A percentile compares a stretch with the other conserved stretches of the same genome.
Evolutionary conservation across 2,888 invertebrate genomes (phyloP).

Genomic region (Chorisops tibialis): DNA sequence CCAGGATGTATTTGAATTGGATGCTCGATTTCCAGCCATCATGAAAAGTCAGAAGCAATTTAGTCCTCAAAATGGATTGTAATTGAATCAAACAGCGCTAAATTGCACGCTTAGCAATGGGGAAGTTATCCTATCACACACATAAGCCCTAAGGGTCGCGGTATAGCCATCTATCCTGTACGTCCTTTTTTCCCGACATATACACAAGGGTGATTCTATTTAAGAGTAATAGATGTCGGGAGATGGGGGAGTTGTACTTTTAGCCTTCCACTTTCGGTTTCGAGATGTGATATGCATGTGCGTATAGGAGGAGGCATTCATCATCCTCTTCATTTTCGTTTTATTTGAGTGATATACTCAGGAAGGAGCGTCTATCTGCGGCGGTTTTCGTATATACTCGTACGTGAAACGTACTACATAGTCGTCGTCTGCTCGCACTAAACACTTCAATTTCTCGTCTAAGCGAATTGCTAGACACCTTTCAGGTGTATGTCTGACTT

Average conservation of each 20-base stretch:
- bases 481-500: conserved; percentile 6
- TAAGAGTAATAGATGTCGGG: too few relatives aligned
- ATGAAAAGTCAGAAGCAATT: conserved; percentile 27
- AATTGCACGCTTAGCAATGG: conserved; percentile 20
- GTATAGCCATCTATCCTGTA: too few relatives aligned
- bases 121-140: not conserved
- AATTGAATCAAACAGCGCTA: conserved; percentile 27
- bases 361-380: too few relatives aligned
- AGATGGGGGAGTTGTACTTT: too few relatives aligned
- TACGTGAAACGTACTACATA: too few relatives aligned
- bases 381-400: too few relatives aligned
- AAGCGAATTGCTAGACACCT: conserved; percentile 6
- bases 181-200: too few relatives aligned
- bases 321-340: not conserved
- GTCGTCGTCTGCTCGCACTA: too few relatives aligned
- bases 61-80: conserved; percentile 26
- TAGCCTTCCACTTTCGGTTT: too few relatives aligned
- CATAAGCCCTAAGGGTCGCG: conserved; percentile 4
- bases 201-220: too few relatives aligned
- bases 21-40: conserved; percentile 17
- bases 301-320: not conserved
- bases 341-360: not conserved
- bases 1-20: conserved; percentile 13
- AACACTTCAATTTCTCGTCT: too few relatives aligned
- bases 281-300: too few relatives aligned